Evolutionary conservation across 2,888 invertebrate species (phyloP).

Genomic region (Pheosia gnoma): DNA sequence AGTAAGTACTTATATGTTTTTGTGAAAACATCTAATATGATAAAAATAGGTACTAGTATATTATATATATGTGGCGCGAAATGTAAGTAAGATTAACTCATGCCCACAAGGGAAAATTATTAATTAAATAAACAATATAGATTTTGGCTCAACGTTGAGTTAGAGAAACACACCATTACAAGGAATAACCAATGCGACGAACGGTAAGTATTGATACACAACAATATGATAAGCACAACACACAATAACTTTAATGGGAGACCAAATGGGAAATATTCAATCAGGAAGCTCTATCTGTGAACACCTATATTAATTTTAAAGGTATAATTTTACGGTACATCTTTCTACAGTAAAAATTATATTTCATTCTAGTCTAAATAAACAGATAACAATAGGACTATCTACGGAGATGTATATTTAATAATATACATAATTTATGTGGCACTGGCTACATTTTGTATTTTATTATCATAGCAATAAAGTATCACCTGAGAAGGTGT

Average conservation of each 20-base stretch:
- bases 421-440: constrained; percentile 63
- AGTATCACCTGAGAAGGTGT: constrained; percentile 20
- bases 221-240: constrained; percentile 23
- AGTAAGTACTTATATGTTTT: constrained; percentile 12
- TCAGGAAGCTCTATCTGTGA: constrained; percentile 78
- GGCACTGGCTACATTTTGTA: constrained; percentile 75
- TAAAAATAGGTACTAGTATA: constrained; percentile 23
- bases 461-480: constrained; percentile 28
- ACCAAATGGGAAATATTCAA: constrained; percentile 60
- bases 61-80: constrained; percentile 20
- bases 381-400: constrained; percentile 72
- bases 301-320: constrained; percentile 56
- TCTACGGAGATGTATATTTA: constrained; percentile 71
- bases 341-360: constrained; percentile 68
- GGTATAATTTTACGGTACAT: constrained; percentile 59
- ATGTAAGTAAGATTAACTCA: too few species aligned
- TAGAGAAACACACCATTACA: background rate
- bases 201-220: background rate
- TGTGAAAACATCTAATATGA: constrained; percentile 14
- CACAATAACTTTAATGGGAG: constrained; percentile 57
- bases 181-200: background rate
- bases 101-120: too few species aligned
- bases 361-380: constrained; percentile 60
- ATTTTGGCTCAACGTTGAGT: too few species aligned
- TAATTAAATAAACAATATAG: too few species aligned